A percentile compares a stretch with the other conserved stretches of the same genome.
phyloP scores from a whole-genome alignment of 2,888 invertebrate species.

The Nomada flava region DNA sequence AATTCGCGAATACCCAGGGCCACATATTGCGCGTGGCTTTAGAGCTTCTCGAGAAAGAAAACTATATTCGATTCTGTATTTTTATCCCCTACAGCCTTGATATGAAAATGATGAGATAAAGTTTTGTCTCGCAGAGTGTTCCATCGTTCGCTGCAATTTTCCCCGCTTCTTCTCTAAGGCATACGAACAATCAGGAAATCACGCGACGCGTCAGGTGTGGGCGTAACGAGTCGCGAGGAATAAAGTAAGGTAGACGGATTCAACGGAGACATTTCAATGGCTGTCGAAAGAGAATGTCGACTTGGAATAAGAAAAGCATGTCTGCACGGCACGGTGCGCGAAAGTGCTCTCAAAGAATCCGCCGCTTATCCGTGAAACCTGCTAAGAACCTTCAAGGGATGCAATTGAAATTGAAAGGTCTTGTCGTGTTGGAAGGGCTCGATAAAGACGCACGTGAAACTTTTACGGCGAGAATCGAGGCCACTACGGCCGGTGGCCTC shows the following conservation, averaged over 20 bases:
- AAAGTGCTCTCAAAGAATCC: conserved; percentile 57
- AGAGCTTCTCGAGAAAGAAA: not conserved
- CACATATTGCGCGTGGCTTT: not conserved
- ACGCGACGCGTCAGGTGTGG: not conserved
- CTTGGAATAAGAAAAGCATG: conserved; percentile 32
- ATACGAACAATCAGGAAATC: conserved; percentile 7
- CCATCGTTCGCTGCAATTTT: conserved; percentile 2
- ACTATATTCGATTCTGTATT: too few relatives aligned
- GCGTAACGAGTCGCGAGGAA: conserved; percentile 11
- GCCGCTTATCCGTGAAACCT: conserved; percentile 49
- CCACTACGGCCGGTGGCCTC: conserved; percentile 9
- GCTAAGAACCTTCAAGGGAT: conserved; percentile 37
- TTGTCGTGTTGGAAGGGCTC: conserved; percentile 31
- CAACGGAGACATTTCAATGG: not conserved
- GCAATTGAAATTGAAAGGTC: conserved; percentile 57
- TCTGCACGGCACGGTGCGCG: conserved; percentile 21
- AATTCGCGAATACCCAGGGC: not conserved
- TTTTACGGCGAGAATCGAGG: conserved; percentile 17
- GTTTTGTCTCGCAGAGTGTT: not conserved
- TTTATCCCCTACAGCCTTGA: too few relatives aligned
- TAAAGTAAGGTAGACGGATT: conserved; percentile 7
- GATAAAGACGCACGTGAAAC: conserved; percentile 31
- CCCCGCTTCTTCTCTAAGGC: not conserved
- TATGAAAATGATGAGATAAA: not conserved
- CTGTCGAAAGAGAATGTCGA: conserved; percentile 19